Conservation (phyloP, 2,888 invertebrate species). For the Elegia similella region DNA sequence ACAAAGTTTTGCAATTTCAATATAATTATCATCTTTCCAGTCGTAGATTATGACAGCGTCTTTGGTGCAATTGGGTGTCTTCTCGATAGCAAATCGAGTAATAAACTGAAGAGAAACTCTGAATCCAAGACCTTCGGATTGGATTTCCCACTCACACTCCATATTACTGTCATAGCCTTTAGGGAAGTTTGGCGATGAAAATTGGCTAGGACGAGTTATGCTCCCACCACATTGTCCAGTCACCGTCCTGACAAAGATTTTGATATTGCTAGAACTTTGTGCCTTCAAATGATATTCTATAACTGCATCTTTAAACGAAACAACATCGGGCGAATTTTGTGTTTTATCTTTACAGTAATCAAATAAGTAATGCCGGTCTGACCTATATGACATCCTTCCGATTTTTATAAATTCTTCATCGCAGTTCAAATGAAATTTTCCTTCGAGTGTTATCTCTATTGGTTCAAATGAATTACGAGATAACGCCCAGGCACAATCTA, state of each 20-base stretch:
- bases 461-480: background rate
- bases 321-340: constrained; percentile 63
- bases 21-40: constrained; percentile 76
- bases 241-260: constrained; percentile 42
- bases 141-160: constrained; percentile 91
- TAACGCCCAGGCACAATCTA: constrained; percentile 88
- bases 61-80: constrained; percentile 85
- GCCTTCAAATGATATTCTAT: constrained; percentile 86
- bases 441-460: constrained; percentile 57
- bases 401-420: constrained; percentile 72
- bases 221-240: constrained; percentile 87
- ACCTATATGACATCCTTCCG: background rate
- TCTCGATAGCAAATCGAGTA: constrained; percentile 88
- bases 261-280: constrained; percentile 44
- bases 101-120: constrained; percentile 85
- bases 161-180: constrained; percentile 85
- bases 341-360: constrained; percentile 83
- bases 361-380: constrained; percentile 57
- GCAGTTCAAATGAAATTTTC: constrained; percentile 49
- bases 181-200: constrained; percentile 84
- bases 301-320: constrained; percentile 79
- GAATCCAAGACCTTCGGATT: constrained; percentile 82
- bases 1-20: constrained; percentile 82
- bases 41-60: constrained; percentile 87
- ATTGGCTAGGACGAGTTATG: constrained; percentile 54